These are phyloP conservation scores for Thymelicus acteon DNA, from an alignment of 2,888 invertebrate species.

Conservation along the genomic window DNA sequence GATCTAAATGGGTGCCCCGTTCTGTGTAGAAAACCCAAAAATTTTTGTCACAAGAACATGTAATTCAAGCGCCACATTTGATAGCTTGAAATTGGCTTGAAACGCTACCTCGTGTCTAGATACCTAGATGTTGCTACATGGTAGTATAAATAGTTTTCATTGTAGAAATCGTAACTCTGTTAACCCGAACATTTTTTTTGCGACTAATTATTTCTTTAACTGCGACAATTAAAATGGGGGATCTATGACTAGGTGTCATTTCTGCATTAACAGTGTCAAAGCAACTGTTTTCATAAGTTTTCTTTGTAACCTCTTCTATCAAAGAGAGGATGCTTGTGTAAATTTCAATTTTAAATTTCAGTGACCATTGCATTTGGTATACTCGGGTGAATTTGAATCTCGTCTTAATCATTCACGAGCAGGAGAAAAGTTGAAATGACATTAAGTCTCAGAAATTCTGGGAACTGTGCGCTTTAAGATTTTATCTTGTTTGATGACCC, in stretches of 20 bases:
- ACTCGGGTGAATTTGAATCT: slow-evolving; percentile 30
- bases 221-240: too few relatives aligned
- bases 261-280: slow-evolving; percentile 13
- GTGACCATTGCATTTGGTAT: slow-evolving; percentile 27
- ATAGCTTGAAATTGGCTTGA: too few relatives aligned
- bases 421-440: slow-evolving; percentile 32
- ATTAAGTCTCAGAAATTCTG: slow-evolving; percentile 30
- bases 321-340: slow-evolving; percentile 14
- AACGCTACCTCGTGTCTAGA: too few relatives aligned
- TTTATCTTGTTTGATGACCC: slow-evolving; percentile 34
- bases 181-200: neutral
- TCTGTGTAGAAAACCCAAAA: too few relatives aligned
- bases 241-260: neutral
- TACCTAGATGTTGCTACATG: too few relatives aligned
- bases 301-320: slow-evolving; percentile 5
- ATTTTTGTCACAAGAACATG: too few relatives aligned
- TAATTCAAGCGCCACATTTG: too few relatives aligned
- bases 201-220: too few relatives aligned
- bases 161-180: neutral
- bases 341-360: slow-evolving; percentile 35
- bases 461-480: slow-evolving; percentile 29
- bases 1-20: too few relatives aligned
- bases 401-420: slow-evolving; percentile 32
- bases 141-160: too few relatives aligned
- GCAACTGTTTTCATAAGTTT: slow-evolving; percentile 26